phyloP scores from a whole-genome alignment of 2,113 vertebrate species.

The Rhodinocichla rosea region DNA sequence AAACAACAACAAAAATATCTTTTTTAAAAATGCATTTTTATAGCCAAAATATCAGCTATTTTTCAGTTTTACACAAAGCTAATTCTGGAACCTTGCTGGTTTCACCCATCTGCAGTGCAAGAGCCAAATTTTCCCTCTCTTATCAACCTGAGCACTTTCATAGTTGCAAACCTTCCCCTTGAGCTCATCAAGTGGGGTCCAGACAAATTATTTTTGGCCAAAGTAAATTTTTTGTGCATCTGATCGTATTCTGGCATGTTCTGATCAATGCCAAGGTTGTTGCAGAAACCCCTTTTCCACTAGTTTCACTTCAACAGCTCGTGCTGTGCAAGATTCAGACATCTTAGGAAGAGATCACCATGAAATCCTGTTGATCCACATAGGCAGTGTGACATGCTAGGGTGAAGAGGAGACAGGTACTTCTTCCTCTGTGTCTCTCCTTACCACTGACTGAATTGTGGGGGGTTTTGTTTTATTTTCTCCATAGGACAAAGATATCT shows the following conservation, averaged over 20 bases:
- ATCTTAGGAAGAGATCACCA: not conserved
- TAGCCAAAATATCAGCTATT: not conserved
- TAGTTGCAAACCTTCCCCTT: not conserved
- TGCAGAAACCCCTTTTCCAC: not conserved
- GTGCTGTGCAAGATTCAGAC: not conserved
- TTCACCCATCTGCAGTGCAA: not conserved
- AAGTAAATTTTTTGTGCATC: not conserved
- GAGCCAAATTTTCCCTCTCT: not conserved
- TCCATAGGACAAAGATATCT: conserved; percentile 70
- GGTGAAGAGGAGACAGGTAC: not conserved
- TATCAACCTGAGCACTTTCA: not conserved
- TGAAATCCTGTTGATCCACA: not conserved
- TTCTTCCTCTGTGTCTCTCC: not conserved
- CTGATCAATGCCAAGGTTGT: not conserved
- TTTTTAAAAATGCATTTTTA: not conserved
- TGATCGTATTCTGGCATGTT: not conserved
- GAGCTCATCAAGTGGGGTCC: not conserved
- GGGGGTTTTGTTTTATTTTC: not conserved
- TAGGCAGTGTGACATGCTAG: not conserved
- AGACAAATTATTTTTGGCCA: not conserved
- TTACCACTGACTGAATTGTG: not conserved
- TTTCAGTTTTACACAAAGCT: not conserved
- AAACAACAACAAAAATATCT: not conserved
- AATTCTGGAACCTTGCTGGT: not conserved
- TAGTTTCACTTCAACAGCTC: not conserved